Base-by-base conservation (phyloP, 2,888 invertebrate species). In the Cephus nigrinus region DNA sequence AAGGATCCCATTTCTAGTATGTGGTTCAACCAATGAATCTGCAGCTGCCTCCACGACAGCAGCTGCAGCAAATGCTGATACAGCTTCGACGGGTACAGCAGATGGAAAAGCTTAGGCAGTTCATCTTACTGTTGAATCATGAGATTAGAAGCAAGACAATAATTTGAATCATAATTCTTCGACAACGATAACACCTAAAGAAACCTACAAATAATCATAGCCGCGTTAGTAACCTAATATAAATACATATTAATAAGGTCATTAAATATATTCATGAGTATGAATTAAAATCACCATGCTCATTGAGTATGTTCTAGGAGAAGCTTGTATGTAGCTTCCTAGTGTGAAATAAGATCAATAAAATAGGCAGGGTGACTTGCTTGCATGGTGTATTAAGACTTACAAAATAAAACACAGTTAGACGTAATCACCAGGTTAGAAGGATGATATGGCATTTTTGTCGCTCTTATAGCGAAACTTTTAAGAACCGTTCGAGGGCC, bases 1-100 rank as follows among this genome's bases (percentile, higher is more conserved):
- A 92, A 95, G 94, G 89, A 95, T 96, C 93, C 97, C 97, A 9
- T 94, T 95, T 79, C 92, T 96, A 85, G 93, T 95, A 11, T 96
- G 95, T 89, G 94, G 94, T 79, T 91, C 93, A 3, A 92, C 93
- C 68, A 92, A 93, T 15, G 94, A 94, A 78, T 94, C 94, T 81
- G 91, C 92, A 69, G 93, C 93, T 78, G 95, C 95, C 11, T 93
- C 93, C 75, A 93, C 93, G 1, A 94, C 95, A 9, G 94, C 93
- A 34, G 93, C 93, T 77, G 94, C 95, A 35, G 69, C 83, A 68
- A 82, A 80, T 69, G 80, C 81, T 4, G 86, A 85, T 68, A 81
- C 82, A 31, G 75, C 69, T 32, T 87, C 86, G 73, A 81, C 77
- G 4, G 69, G 74, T 73, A 81, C 81, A 30, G 34, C 79, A 32